These are phyloP conservation scores for Hormaphis cornu DNA, from an alignment of 1,140 invertebrate genomes.

Conservation along the genomic window DNA sequence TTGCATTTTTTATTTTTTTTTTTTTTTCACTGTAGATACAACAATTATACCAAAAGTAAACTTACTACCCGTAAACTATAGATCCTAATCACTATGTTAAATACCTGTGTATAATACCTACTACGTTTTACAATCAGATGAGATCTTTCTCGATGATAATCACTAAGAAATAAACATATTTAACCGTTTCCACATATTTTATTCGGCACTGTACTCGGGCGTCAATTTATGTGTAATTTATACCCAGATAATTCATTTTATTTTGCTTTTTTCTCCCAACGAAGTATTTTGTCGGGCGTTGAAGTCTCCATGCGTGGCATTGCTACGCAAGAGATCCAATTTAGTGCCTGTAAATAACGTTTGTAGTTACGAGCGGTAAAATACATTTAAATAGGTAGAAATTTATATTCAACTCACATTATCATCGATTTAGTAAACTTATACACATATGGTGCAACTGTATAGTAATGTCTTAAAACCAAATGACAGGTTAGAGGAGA, in stretches of 20 bases:
- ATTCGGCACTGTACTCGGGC: constrained; percentile 21
- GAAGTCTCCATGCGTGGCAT: constrained; percentile 21
- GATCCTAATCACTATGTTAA: neutral
- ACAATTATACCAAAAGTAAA: neutral
- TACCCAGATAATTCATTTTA: neutral
- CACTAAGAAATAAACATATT: too few species aligned
- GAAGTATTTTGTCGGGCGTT: constrained; percentile 19
- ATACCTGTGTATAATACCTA: neutral
- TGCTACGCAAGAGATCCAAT: too few species aligned
- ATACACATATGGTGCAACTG: too few species aligned
- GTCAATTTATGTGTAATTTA: constrained; percentile 21
- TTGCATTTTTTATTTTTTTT: neutral
- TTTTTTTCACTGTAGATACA: neutral
- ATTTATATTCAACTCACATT: too few species aligned
- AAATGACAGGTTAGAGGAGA: too few species aligned
- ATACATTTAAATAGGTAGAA: too few species aligned
- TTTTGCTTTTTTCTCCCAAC: neutral
- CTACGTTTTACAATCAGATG: constrained; percentile 1
- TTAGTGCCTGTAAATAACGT: too few species aligned
- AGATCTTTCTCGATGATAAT: neutral
- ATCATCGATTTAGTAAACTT: too few species aligned
- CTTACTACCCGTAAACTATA: constrained; percentile 16
- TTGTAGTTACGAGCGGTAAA: too few species aligned
- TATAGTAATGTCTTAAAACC: too few species aligned
- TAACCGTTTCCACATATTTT: neutral